Evolutionary conservation across 2,888 invertebrate genomes (phyloP).

Genomic region (Drosophila merina): DNA sequence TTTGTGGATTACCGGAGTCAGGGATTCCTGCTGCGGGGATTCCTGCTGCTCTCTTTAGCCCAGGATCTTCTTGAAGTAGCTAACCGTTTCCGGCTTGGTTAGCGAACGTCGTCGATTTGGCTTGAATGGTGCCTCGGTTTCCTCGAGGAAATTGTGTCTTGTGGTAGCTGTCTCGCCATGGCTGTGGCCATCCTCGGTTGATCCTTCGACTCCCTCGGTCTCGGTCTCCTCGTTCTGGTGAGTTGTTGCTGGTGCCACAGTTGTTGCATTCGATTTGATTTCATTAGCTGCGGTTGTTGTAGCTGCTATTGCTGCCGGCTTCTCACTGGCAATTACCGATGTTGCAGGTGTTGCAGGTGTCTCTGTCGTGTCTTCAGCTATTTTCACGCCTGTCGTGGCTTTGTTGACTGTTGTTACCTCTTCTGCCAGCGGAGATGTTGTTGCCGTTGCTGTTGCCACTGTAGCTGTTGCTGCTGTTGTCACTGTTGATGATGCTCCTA

Average conservation of each 20-base stretch:
- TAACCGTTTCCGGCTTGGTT: slow-evolving; percentile 83
- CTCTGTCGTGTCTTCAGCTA: slow-evolving; percentile 22
- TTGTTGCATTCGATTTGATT: slow-evolving; percentile 51
- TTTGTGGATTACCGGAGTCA: slow-evolving; percentile 39
- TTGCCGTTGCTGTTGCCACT: slow-evolving; percentile 19
- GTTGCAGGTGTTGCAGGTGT: slow-evolving; percentile 6
- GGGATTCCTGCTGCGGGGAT: neutral
- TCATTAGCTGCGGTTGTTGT: slow-evolving; percentile 52
- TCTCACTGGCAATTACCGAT: slow-evolving; percentile 9
- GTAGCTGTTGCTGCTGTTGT: neutral
- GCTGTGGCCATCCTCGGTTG: slow-evolving; percentile 19
- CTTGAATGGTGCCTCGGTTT: slow-evolving; percentile 83
- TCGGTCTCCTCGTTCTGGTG: neutral
- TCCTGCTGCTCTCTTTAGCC: slow-evolving; percentile 70
- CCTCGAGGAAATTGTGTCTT: slow-evolving; percentile 83
- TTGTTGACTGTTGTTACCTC: slow-evolving; percentile 8
- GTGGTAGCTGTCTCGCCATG: slow-evolving; percentile 53
- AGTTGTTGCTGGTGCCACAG: slow-evolving; percentile 18
- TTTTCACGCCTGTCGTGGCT: slow-evolving; percentile 29
- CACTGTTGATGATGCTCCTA: slow-evolving; percentile 14
- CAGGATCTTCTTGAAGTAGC: slow-evolving; percentile 84
- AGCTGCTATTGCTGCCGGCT: slow-evolving; percentile 6
- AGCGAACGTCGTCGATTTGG: slow-evolving; percentile 84
- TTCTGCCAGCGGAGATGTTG: slow-evolving; percentile 9
- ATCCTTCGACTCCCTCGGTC: slow-evolving; percentile 28